Evolutionary conservation across 1,140 invertebrate genomes (phyloP).

Genomic region (Papilio polyxenes): DNA sequence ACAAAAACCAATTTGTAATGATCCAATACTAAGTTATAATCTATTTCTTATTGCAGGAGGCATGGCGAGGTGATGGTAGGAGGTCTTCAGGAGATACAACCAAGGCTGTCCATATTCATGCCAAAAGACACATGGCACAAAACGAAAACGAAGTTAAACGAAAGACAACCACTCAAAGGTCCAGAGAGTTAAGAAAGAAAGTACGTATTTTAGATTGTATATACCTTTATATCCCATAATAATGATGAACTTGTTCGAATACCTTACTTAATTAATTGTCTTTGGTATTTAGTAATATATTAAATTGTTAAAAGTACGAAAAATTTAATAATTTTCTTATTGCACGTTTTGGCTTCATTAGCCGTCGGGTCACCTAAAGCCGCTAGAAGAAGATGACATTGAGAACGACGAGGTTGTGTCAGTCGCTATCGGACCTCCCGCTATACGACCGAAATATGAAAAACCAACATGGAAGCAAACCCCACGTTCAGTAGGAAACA

Average conservation of each 20-base stretch:
- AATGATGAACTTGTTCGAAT: not conserved
- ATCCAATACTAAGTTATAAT: too few relatives aligned
- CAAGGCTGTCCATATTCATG: constrained; percentile 54
- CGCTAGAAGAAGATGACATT: constrained; percentile 69
- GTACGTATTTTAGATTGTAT: constrained; percentile 39
- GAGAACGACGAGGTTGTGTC: constrained; percentile 73
- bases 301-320: not conserved
- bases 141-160: constrained; percentile 48
- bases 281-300: not conserved
- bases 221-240: constrained; percentile 1
- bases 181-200: constrained; percentile 63
- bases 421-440: constrained; percentile 68
- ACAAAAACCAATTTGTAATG: too few relatives aligned
- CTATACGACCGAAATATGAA: constrained; percentile 63
- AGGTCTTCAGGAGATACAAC: constrained; percentile 43
- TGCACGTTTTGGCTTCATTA: constrained; percentile 43
- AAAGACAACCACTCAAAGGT: constrained; percentile 47
- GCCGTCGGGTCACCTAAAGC: constrained; percentile 68
- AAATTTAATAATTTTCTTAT: not conserved
- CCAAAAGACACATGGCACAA: constrained; percentile 66
- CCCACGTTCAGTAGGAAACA: constrained; percentile 41
- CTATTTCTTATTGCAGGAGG: constrained; percentile 44
- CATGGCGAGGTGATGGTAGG: constrained; percentile 52
- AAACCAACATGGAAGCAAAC: constrained; percentile 53
- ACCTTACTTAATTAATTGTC: not conserved